Conservation (phyloP, 2,797 vertebrate species). For the Darevskia nairensis region DNA sequence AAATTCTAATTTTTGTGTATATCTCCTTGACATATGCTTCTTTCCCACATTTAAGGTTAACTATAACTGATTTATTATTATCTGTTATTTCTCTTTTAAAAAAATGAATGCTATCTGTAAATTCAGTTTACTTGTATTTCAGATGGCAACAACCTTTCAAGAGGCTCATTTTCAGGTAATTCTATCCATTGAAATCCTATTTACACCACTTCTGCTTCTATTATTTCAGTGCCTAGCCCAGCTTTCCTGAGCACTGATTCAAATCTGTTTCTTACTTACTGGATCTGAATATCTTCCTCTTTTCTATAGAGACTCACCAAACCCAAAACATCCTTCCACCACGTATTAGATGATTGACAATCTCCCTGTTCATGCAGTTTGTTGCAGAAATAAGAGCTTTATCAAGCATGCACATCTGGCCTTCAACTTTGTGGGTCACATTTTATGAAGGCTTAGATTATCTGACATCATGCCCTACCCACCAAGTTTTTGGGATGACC, state of each 20-base stretch:
- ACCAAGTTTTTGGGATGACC: neutral
- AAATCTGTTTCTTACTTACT: neutral
- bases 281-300: neutral
- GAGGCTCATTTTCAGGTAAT: constrained; percentile 77
- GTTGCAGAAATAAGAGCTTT: neutral
- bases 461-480: neutral
- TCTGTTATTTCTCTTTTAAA: constrained; percentile 23
- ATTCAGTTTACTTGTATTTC: constrained; percentile 76
- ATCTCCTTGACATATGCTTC: neutral
- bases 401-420: no score
- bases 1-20: neutral
- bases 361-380: neutral
- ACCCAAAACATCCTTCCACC: neutral
- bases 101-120: constrained; percentile 64
- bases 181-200: constrained; percentile 56
- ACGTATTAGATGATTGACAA: neutral
- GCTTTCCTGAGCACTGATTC: constrained; percentile 39
- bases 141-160: constrained; percentile 76
- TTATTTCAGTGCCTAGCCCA: constrained; percentile 57
- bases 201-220: constrained; percentile 57
- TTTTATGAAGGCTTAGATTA: neutral
- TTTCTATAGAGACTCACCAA: neutral
- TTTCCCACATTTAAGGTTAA: neutral
- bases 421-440: neutral
- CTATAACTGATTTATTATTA: constrained; percentile 51